Percentiles rank a stretch among this genome's conserved stretches.
These are phyloP conservation scores for Cervus canadensis DNA, from an alignment of 2,113 vertebrate species.

Conservation along the genomic window DNA sequence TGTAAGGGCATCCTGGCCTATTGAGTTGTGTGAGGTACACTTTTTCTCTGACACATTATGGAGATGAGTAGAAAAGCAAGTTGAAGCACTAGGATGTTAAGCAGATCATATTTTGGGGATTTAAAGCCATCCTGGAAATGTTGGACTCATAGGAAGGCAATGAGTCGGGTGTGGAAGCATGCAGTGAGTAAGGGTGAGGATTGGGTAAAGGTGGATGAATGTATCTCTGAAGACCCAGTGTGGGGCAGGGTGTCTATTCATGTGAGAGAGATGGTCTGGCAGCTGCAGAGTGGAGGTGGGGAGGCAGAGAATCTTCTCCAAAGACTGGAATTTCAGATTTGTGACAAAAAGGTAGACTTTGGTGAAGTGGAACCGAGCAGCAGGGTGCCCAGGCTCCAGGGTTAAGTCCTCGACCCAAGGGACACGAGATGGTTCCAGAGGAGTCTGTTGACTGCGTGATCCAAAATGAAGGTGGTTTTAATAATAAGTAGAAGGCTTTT, in stretches of 20 bases:
- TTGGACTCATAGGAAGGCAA: not conserved
- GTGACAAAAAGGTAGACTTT: not conserved
- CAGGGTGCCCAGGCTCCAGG: rapidly evolving
- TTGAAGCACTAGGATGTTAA: not conserved
- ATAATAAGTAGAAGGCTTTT: not conserved
- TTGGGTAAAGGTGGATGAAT: not conserved
- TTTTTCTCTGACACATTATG: not conserved
- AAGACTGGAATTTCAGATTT: not conserved
- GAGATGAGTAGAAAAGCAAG: not conserved
- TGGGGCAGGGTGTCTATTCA: not conserved
- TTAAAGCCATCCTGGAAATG: not conserved
- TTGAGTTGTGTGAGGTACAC: not conserved
- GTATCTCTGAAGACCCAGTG: not conserved
- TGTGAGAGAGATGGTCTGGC: not conserved
- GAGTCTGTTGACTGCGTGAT: not conserved
- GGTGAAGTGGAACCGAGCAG: not conserved
- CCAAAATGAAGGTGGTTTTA: not conserved
- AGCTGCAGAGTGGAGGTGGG: not conserved
- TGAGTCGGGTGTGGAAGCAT: not conserved
- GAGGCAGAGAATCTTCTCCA: not conserved
- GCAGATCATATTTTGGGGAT: not conserved
- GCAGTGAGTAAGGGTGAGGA: not conserved
- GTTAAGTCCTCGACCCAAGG: not conserved
- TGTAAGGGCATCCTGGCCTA: not conserved
- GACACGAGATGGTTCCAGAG: not conserved